Evolutionary conservation across 1,140 invertebrate species (phyloP).

Genomic region (Drosophila cardini): DNA sequence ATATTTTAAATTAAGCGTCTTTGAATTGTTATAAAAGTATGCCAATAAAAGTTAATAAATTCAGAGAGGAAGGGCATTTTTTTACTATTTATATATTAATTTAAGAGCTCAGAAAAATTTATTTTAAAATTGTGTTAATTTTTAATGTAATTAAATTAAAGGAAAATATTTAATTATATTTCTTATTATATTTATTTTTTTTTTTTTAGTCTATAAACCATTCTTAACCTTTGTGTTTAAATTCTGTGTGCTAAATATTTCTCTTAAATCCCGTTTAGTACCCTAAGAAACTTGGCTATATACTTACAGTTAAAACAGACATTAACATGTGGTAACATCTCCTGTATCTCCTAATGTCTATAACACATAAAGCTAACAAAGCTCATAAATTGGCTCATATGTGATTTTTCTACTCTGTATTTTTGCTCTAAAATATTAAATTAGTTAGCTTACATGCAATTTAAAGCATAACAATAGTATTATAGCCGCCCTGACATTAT

Average conservation of each 20-base stretch:
- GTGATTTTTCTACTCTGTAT: conserved; percentile 2
- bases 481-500: conserved; percentile 47
- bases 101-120: too few species aligned
- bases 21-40: too few species aligned
- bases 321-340: conserved; percentile 21
- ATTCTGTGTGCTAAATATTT: background rate
- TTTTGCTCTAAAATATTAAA: conserved; percentile 9
- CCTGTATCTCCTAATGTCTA: conserved; percentile 5
- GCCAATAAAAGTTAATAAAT: too few species aligned
- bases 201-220: background rate
- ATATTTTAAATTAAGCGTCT: too few species aligned
- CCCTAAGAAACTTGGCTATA: background rate
- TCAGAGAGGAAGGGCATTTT: too few species aligned
- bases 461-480: conserved; percentile 43
- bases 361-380: conserved; percentile 1
- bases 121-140: too few species aligned
- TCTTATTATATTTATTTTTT: too few species aligned
- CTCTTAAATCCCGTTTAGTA: background rate
- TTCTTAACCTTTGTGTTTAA: too few species aligned
- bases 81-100: background rate
- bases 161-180: too few species aligned
- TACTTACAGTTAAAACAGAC: background rate
- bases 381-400: conserved; percentile 8
- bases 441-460: conserved; percentile 8
- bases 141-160: too few species aligned